Evolutionary conservation across 2,888 invertebrate genomes (phyloP), one percentile per base, ranked within the genome.

Genomic region (Polymixis lichenea): DNA sequence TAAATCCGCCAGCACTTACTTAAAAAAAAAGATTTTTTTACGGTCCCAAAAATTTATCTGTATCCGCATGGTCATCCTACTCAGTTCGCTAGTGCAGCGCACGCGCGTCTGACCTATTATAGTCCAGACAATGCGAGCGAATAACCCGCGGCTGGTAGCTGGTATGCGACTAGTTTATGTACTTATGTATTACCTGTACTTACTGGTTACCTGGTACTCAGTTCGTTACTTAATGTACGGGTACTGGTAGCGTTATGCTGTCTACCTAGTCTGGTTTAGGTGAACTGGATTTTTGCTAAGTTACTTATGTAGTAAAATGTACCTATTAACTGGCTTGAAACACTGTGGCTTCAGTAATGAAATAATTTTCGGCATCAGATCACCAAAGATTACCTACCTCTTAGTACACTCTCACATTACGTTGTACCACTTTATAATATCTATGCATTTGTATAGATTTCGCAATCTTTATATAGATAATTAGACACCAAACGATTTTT

Each of bases 51-150:
- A 46, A 61, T 15, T 43, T 38, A 4, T 6, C 11, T 17, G 0
- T 6, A n/a, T 17, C 19, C 19, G 55, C 43, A 80, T 72, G 72
- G 85, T 65, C 73, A 53, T 75, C 74, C 64, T 83, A 87, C 61
- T 72, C 60, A 53, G 75, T 76, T 86, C 75, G 67, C 64, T 77
- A 75, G 78, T 80, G 83, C 80, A 80, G 90, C 91, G 89, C 91
- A 89, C 90, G 90, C 91, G 91, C 92, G 89, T 89, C 88, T 91
- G 91, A 91, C 92, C 94, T 92, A 93, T 93, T 93, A 94, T 92
- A 91, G 91, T 85, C 86, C 90, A 93, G 91, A 95, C 95, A 95
- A 95, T 95, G 92, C 93, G 94, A 93, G 95, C 93, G 94, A 94
- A 95, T 94, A 95, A 94, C 94, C 94, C 93, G 87, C 83, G 87